Percentiles rank a stretch among this genome's conserved stretches.
Conservation (phyloP, 2,113 vertebrate genomes). For the Platysteira castanea region DNA sequence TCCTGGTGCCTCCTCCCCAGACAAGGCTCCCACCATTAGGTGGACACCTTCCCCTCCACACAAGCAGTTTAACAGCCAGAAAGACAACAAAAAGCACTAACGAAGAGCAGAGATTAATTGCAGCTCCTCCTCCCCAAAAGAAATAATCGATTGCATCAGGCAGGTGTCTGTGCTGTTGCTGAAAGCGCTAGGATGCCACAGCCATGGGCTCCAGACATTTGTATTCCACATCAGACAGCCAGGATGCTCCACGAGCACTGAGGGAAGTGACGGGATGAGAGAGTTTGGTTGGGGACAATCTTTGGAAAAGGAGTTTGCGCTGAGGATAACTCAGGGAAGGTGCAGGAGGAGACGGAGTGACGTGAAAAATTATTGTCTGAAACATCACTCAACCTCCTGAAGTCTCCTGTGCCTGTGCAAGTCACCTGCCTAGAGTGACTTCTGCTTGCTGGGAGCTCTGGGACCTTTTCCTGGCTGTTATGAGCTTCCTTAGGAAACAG, state of each 20-base stretch:
- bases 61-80: background rate
- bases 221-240: background rate
- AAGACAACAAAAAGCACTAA: background rate
- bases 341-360: background rate
- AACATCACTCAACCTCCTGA: background rate
- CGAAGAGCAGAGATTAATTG: background rate
- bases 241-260: background rate
- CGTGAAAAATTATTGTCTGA: background rate
- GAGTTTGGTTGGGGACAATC: background rate
- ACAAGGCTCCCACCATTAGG: background rate
- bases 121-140: background rate
- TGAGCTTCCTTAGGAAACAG: background rate
- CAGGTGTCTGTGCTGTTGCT: background rate
- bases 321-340: background rate
- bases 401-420: background rate
- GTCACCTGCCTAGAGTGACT: background rate
- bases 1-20: background rate
- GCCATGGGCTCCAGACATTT: background rate
- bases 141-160: background rate
- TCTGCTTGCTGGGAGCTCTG: background rate
- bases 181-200: background rate
- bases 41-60: background rate
- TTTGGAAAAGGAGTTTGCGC: background rate
- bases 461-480: background rate
- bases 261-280: fast-evolving